phyloP scores from a whole-genome alignment of 1,140 invertebrate genomes.

The Drosophila eugracilis region DNA sequence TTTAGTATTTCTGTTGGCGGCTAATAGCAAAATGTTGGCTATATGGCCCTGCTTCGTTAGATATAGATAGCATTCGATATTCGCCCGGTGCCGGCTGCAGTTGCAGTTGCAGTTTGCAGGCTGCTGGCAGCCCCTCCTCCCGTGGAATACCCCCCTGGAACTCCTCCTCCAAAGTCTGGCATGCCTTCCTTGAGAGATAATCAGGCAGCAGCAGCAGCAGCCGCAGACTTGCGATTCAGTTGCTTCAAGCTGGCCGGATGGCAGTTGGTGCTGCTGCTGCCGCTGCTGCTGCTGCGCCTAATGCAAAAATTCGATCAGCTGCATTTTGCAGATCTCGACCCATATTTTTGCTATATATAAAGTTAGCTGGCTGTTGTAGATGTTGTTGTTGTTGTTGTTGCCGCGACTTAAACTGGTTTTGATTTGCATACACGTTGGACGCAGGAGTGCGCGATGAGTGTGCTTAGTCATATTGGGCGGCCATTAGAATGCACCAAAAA shows the following conservation, averaged over 20 bases:
- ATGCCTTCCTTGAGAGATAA: conserved; percentile 81
- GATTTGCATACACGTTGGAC: conserved; percentile 84
- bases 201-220: conserved; percentile 60
- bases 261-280: conserved; percentile 56
- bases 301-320: conserved; percentile 85
- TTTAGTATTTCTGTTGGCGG: conserved; percentile 70
- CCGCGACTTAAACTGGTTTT: conserved; percentile 74
- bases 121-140: conserved; percentile 5
- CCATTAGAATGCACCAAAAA: conserved; percentile 82
- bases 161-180: conserved; percentile 31
- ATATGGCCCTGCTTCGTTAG: conserved; percentile 80
- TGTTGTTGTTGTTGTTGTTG: conserved; percentile 40
- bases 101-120: conserved; percentile 45
- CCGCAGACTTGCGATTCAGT: conserved; percentile 51
- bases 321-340: conserved; percentile 84
- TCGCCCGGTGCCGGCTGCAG: conserved; percentile 70
- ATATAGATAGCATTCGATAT: conserved; percentile 83
- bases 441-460: conserved; percentile 84
- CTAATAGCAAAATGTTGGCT: conserved; percentile 82
- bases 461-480: conserved; percentile 84
- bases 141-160: conserved; percentile 7
- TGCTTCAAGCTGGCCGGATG: conserved; percentile 66
- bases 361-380: conserved; percentile 42
- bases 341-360: conserved; percentile 79
- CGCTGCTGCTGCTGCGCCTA: conserved; percentile 76